Evolutionary conservation across 2,113 vertebrate species (phyloP).

Genomic region (Nestor notabilis): DNA sequence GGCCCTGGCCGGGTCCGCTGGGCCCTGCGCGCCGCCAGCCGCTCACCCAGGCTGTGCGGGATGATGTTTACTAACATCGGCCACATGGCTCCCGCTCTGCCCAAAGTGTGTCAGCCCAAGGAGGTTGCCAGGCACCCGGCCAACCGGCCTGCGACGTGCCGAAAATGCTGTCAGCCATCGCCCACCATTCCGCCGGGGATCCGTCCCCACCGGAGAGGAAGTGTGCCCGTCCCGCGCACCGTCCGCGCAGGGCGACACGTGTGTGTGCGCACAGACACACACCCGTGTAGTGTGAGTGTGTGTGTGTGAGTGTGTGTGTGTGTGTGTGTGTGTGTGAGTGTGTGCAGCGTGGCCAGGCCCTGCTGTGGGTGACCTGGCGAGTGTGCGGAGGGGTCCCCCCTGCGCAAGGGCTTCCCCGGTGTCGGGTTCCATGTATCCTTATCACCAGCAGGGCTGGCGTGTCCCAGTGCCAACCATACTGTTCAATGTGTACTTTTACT

Average conservation of each 20-base stretch:
- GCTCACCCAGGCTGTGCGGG: conserved; percentile 62
- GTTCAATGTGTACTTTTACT: neutral
- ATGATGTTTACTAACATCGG: conserved; percentile 88
- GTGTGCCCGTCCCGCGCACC: neutral
- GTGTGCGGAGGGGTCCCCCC: neutral
- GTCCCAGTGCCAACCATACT: neutral
- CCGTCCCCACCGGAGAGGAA: neutral
- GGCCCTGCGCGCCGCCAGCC: conserved; percentile 81
- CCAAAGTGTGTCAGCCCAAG: conserved; percentile 87
- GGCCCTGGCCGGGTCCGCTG: conserved; percentile 71
- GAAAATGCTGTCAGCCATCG: conserved; percentile 76
- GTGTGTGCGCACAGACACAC: neutral
- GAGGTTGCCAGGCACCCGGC: conserved; percentile 75
- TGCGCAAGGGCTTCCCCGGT: neutral
- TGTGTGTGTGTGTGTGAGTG: no score
- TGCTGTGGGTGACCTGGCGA: fast-evolving
- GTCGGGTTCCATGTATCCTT: no score
- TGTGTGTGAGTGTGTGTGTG: no score
- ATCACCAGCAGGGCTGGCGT: neutral
- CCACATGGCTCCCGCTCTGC: conserved; percentile 84
- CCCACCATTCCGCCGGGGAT: conserved; percentile 27
- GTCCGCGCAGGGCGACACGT: neutral
- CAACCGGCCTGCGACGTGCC: conserved; percentile 77
- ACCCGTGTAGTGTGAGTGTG: fast-evolving
- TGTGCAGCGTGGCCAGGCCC: neutral